Conservation (phyloP, 1,140 invertebrate species). For the Hyles vespertilio region DNA sequence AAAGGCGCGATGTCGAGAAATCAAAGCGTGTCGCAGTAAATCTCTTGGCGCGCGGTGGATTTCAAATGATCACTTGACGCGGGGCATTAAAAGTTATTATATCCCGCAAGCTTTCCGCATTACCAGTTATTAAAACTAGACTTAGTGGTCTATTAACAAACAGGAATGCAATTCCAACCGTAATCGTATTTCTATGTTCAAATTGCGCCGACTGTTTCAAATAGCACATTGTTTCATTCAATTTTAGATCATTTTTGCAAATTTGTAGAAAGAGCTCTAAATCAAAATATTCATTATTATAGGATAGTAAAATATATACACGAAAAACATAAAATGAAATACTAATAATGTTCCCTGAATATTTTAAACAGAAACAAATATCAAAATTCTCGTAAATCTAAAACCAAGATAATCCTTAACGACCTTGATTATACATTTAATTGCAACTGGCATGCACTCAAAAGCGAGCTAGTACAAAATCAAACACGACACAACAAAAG, state of each 20-base stretch:
- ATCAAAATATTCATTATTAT: too few relatives aligned
- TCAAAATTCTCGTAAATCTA: too few relatives aligned
- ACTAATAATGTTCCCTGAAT: too few relatives aligned
- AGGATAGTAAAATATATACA: too few relatives aligned
- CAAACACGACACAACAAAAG: conserved; percentile 32
- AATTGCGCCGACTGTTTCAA: not conserved
- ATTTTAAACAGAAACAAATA: too few relatives aligned
- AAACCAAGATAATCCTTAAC: not conserved
- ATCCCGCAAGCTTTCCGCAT: conserved; percentile 38
- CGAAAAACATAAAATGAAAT: too few relatives aligned
- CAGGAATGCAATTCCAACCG: too few relatives aligned
- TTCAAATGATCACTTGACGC: conserved; percentile 54
- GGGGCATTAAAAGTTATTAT: conserved; percentile 52
- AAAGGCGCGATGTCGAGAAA: conserved; percentile 42
- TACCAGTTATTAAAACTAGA: conserved; percentile 37
- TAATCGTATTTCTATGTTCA: too few relatives aligned
- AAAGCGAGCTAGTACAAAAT: conserved; percentile 9
- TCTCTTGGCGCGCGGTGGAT: conserved; percentile 48
- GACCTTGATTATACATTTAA: too few relatives aligned
- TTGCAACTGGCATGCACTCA: too few relatives aligned
- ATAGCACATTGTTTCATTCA: not conserved
- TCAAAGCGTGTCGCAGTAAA: conserved; percentile 61
- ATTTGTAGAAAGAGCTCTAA: conserved; percentile 44
- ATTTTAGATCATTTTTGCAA: not conserved
- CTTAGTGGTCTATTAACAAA: conserved; percentile 14